Conservation (phyloP, 2,888 invertebrate species). For the Sarcophaga subvicina region DNA sequence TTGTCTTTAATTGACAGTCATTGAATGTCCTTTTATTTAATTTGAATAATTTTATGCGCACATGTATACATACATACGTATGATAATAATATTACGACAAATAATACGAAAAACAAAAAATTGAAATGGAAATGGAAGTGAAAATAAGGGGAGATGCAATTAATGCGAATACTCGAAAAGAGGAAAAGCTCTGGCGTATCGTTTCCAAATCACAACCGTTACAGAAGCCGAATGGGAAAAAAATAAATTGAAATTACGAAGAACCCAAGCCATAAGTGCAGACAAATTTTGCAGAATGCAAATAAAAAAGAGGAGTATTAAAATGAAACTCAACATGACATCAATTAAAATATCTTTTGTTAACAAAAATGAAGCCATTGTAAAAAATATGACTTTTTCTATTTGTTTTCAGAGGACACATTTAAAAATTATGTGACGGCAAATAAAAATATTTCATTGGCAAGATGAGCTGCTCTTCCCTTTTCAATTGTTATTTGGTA, state of each 20-base stretch:
- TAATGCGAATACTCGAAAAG: not conserved
- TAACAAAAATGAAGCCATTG: conserved; percentile 43
- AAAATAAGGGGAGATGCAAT: too few relatives aligned
- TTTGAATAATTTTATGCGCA: conserved; percentile 27
- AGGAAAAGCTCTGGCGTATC: conserved; percentile 5
- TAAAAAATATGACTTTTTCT: conserved; percentile 29
- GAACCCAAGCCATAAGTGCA: conserved; percentile 16
- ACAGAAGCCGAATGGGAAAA: not conserved
- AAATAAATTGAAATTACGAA: conserved; percentile 22
- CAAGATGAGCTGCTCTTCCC: not conserved
- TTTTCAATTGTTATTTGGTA: conserved; percentile 13
- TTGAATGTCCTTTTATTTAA: conserved; percentile 8
- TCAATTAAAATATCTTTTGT: conserved; percentile 58
- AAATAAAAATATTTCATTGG: not conserved
- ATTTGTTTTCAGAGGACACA: conserved; percentile 13
- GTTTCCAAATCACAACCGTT: conserved; percentile 35
- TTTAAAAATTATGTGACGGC: not conserved
- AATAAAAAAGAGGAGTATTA: conserved; percentile 28
- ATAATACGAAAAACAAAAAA: conserved; percentile 37
- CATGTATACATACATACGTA: too few relatives aligned
- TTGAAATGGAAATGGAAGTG: not conserved
- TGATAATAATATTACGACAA: conserved; percentile 35
- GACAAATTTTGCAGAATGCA: not conserved
- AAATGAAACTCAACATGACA: conserved; percentile 52
- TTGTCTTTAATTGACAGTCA: conserved; percentile 7